A percentile compares a stretch with the other conserved stretches of the same genome.
Evolutionary conservation across 1,140 invertebrate species (phyloP).

Genomic region (Sinella curviseta): DNA sequence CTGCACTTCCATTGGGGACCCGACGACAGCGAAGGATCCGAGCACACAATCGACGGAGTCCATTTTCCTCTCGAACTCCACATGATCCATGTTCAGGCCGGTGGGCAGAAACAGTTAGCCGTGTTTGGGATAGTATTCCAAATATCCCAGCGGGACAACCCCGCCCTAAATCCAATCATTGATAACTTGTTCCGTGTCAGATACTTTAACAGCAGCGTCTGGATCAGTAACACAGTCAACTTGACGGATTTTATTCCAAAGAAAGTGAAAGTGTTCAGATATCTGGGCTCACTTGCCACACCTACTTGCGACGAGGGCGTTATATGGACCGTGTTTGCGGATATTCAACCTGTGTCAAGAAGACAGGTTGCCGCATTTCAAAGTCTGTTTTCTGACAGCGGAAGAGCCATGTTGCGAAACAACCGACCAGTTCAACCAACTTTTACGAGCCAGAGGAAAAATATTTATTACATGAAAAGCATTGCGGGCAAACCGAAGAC

Average conservation of each 20-base stretch:
- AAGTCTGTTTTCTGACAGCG: background rate
- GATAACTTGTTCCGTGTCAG: background rate
- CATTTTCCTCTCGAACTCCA: slow-evolving; percentile 52
- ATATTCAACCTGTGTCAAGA: background rate
- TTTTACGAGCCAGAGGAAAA: background rate
- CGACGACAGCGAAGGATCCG: slow-evolving; percentile 77
- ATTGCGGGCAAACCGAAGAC: too few species aligned
- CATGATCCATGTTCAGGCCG: slow-evolving; percentile 3
- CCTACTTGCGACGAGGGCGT: background rate
- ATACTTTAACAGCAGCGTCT: too few species aligned
- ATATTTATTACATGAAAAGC: slow-evolving; percentile 4
- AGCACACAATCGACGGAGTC: slow-evolving; percentile 76
- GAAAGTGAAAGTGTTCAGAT: slow-evolving; percentile 19
- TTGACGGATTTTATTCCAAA: background rate
- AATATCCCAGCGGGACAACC: background rate
- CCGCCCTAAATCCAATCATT: background rate
- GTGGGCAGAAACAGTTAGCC: background rate
- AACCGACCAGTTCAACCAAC: slow-evolving; percentile 7
- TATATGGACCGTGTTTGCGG: slow-evolving; percentile 11
- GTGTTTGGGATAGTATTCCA: slow-evolving; percentile 1
- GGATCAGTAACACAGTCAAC: too few species aligned
- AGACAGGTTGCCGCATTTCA: background rate
- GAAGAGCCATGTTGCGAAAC: background rate
- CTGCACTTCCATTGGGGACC: slow-evolving; percentile 85
- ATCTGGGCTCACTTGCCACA: background rate